Evolutionary conservation across 1,140 invertebrate species (phyloP), one percentile per base, ranked within the genome.

Genomic region (Drosophila athabasca): DNA sequence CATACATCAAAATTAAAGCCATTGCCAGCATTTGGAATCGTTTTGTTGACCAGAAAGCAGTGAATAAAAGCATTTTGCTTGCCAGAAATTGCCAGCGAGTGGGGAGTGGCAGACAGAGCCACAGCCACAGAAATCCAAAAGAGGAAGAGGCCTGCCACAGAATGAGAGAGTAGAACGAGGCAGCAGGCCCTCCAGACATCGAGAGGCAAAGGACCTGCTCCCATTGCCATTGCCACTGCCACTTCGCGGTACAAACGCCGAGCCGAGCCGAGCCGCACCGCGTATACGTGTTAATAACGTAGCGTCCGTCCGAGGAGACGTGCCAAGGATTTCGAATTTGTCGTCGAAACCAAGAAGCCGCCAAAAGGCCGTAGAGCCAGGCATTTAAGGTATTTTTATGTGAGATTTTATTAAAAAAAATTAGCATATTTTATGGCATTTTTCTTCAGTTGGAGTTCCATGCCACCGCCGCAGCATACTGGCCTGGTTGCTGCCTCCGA

Each of bases 301-400:
- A 81, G 80, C 68, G 79, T 59, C 67, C 81, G 11, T 39, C 35
- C 11, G 35, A 5, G 35, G 46, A 39, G 45, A 87, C 82, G 82
- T 85, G 82, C 82, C 22, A 51, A 50, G 77, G 54, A 81, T 85
- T 70, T 62, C 9, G 45, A 68, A 57, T 73, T 73, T 81, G 64
- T 80, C 70, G 70, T 68, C 31, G 13, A 11, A 17, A 31, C 17
- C 24, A 26, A 44, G 29, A 45, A 29, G 39, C 35, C 41, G 35
- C n/a, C 35, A 11, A 11, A 39, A 39, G 35, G 57, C 45, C 35
- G 59, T 15, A 15, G 29, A 17, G 31, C 41, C 24, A 48, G 55
- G 72, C 81, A 81, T 85, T 85, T 85, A 76, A 81, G 81, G 64
- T 81, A 87, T 85, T 75, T 75, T 75, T 75, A 81, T 85, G 68